Evolutionary conservation across 1,140 invertebrate species (phyloP).

Genomic region (Drosophila nikananu): DNA sequence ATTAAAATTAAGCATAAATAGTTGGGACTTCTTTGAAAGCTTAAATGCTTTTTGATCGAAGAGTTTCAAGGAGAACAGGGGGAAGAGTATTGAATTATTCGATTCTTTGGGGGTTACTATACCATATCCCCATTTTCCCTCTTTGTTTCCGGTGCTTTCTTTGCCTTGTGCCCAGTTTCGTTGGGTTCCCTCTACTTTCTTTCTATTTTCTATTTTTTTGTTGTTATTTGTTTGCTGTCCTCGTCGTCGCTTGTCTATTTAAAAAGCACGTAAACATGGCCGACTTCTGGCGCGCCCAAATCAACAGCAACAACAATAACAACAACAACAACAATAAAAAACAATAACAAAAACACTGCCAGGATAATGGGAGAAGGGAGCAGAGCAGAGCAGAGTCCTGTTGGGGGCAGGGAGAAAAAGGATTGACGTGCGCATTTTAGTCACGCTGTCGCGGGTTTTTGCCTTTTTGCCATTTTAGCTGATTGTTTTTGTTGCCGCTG

Average conservation of each 20-base stretch:
- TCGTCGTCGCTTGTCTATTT: constrained; percentile 60
- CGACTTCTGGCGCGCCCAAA: constrained; percentile 60
- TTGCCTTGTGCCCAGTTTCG: constrained; percentile 7
- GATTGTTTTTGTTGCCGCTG: constrained; percentile 65
- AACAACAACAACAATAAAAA: constrained; percentile 15
- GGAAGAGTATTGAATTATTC: constrained; percentile 1
- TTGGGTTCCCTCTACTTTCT: not conserved
- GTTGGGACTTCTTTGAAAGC: not conserved
- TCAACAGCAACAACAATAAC: constrained; percentile 38
- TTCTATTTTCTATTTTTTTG: not conserved
- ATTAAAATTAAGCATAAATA: not conserved
- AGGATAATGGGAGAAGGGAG: constrained; percentile 6
- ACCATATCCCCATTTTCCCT: not conserved
- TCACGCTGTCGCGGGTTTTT: constrained; percentile 68
- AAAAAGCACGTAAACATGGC: constrained; percentile 66
- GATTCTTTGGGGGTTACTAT: not conserved
- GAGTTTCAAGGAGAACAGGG: too few relatives aligned
- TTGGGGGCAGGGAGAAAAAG: constrained; percentile 38
- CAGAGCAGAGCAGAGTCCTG: too few relatives aligned
- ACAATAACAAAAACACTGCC: constrained; percentile 28
- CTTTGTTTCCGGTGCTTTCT: constrained; percentile 7
- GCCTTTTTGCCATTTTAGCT: constrained; percentile 76
- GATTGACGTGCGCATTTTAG: constrained; percentile 76
- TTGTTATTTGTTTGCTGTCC: constrained; percentile 48
- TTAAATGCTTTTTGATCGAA: not conserved